Evolutionary conservation across 2,888 invertebrate genomes (phyloP).

Genomic region (Dorcus parallelipipedus): DNA sequence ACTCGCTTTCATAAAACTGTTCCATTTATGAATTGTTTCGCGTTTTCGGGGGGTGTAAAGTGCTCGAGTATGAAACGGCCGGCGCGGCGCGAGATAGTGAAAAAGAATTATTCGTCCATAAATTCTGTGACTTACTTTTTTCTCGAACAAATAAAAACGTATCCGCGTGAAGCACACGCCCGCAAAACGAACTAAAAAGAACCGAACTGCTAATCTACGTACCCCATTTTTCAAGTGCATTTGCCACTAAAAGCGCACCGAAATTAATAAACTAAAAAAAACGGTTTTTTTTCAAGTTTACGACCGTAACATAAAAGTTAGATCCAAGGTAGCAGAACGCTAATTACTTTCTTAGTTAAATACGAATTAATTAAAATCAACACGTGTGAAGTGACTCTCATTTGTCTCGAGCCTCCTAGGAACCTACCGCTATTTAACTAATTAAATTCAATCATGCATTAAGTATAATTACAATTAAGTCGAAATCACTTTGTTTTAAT

Average conservation of each 20-base stretch:
- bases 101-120: slow-evolving; percentile 33
- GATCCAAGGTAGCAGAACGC: neutral
- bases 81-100: slow-evolving; percentile 25
- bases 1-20: slow-evolving; percentile 23
- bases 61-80: slow-evolving; percentile 24
- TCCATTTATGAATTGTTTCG: slow-evolving; percentile 27
- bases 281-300: no score
- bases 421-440: slow-evolving; percentile 30
- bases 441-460: slow-evolving; percentile 40
- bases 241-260: neutral
- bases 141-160: slow-evolving; percentile 31
- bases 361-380: neutral
- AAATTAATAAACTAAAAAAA: no score
- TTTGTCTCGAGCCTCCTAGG: neutral
- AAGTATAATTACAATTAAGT: slow-evolving; percentile 38
- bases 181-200: neutral
- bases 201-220: neutral
- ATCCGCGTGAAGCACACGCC: slow-evolving; percentile 6
- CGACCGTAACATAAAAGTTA: neutral
- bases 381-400: neutral
- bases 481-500: slow-evolving; percentile 42
- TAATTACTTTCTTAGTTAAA: neutral
- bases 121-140: slow-evolving; percentile 31
- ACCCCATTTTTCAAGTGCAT: neutral
- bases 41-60: slow-evolving; percentile 23